Conservation (phyloP, 2,113 vertebrate genomes). For the Dromiciops gliroides region DNA sequence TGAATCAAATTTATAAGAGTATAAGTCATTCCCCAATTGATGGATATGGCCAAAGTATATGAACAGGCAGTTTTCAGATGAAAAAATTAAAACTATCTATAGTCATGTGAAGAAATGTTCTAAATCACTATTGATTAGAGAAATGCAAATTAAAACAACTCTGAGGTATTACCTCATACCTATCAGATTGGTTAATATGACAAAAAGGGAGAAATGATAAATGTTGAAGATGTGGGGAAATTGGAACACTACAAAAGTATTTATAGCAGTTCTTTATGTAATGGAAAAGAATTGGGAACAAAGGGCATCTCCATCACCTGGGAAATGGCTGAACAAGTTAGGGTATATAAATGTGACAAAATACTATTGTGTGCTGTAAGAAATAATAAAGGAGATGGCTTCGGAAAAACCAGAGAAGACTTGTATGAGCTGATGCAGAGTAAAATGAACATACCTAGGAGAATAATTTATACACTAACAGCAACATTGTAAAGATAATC, state of each 20-base stretch:
- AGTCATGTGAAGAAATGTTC: not conserved
- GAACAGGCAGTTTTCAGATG: not conserved
- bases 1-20: not conserved
- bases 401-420: not conserved
- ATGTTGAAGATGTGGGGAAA: not conserved
- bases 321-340: not conserved
- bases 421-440: not conserved
- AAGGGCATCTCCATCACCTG: not conserved
- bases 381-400: not conserved
- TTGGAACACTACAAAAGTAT: not conserved
- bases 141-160: not conserved
- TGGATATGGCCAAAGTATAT: not conserved
- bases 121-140: not conserved
- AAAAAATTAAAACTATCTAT: not conserved
- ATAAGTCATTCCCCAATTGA: not conserved
- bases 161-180: too few species aligned
- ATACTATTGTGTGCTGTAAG: not conserved
- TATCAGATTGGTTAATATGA: not conserved
- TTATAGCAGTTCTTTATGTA: not conserved
- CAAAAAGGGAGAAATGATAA: not conserved
- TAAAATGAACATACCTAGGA: not conserved
- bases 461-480: not conserved
- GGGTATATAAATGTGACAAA: not conserved
- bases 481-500: not conserved
- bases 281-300: not conserved